Evolutionary conservation across 2,113 vertebrate genomes (phyloP).

Genomic region (Archocentrus centrarchus): DNA sequence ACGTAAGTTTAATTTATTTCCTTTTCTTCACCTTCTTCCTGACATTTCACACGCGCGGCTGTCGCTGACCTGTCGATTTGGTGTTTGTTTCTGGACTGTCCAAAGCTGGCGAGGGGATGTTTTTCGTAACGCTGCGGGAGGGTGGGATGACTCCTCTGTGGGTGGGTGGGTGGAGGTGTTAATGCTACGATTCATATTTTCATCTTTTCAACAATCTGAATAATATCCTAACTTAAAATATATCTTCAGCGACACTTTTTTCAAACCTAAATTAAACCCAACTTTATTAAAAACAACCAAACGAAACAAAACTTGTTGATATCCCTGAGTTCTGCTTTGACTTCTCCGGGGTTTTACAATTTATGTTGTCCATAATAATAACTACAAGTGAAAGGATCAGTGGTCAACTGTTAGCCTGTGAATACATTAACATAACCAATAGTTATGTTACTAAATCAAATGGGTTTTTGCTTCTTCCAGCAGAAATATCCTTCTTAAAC

Average conservation of each 20-base stretch:
- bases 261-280: neutral
- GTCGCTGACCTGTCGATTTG: neutral
- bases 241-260: neutral
- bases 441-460: neutral
- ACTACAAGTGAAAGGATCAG: neutral
- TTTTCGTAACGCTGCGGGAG: constrained; percentile 23
- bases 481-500: neutral
- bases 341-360: neutral
- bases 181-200: neutral
- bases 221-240: neutral
- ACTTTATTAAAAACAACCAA: neutral
- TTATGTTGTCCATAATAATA: neutral
- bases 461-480: neutral
- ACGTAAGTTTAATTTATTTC: constrained; percentile 43
- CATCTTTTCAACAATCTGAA: neutral
- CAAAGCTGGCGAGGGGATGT: constrained; percentile 28
- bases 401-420: neutral
- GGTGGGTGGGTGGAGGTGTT: constrained; percentile 5
- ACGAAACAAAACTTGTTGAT: accelerated
- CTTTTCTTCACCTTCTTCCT: neutral
- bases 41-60: neutral
- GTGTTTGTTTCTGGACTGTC: neutral
- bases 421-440: neutral
- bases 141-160: constrained; percentile 27
- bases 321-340: neutral